phyloP scores from a whole-genome alignment of 1,140 invertebrate genomes.

The Zophobas atratus region DNA sequence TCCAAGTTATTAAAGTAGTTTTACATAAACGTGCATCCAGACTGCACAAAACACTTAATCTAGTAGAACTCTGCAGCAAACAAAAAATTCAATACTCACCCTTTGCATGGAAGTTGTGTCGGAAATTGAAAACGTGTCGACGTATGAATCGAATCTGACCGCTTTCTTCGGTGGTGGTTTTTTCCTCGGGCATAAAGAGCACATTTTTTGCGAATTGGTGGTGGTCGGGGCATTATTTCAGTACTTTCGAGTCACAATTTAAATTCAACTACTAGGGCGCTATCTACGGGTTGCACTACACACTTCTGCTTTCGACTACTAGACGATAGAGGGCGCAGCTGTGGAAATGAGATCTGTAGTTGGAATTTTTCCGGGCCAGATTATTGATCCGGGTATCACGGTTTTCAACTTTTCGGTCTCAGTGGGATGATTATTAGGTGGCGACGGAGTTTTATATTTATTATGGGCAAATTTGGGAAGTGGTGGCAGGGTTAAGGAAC shows the following conservation, averaged over 20 bases:
- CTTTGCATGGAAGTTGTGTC: constrained; percentile 70
- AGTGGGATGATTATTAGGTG: constrained; percentile 1
- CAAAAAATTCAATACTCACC: constrained; percentile 67
- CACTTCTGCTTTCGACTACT: constrained; percentile 13
- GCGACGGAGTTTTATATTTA: neutral
- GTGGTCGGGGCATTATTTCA: constrained; percentile 54
- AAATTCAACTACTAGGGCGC: constrained; percentile 9
- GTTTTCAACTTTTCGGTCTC: neutral
- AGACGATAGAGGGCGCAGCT: constrained; percentile 25
- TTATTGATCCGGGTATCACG: constrained; percentile 18
- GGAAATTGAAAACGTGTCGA: constrained; percentile 76
- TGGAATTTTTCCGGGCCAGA: neutral
- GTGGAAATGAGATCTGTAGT: constrained; percentile 16
- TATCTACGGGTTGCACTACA: constrained; percentile 10
- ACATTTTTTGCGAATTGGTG: constrained; percentile 68
- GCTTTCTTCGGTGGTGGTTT: constrained; percentile 73
- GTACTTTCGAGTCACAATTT: neutral
- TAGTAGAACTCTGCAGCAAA: neutral
- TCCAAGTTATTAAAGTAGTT: constrained; percentile 26
- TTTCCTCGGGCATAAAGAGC: constrained; percentile 74
- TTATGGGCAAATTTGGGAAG: neutral
- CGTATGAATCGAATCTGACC: constrained; percentile 75
- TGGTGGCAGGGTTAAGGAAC: too few relatives aligned
- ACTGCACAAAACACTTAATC: neutral
- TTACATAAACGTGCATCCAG: neutral